phyloP scores from a whole-genome alignment of 2,797 vertebrate species.

The Sebastes kiyomatsui region DNA sequence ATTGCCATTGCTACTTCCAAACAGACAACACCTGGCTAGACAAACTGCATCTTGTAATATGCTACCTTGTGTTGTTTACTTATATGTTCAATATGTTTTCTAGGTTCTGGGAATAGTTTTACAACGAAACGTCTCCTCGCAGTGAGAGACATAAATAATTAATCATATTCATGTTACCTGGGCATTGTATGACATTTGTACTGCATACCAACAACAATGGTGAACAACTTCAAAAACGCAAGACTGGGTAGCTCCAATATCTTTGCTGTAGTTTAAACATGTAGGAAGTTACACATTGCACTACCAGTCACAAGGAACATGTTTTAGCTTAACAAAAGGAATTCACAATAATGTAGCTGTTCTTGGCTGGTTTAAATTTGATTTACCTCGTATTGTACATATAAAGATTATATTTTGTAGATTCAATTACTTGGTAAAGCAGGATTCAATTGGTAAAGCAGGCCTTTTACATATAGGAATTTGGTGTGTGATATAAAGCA shows the following conservation, averaged over 20 bases:
- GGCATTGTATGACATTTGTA: background rate
- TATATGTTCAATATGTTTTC: background rate
- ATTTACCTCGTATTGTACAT: too few species aligned
- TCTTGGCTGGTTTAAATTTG: too few species aligned
- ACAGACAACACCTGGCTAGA: background rate
- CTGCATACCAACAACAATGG: background rate
- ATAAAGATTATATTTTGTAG: too few species aligned
- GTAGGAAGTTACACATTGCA: background rate
- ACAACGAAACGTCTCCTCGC: background rate
- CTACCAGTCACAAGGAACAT: background rate
- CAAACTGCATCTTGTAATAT: background rate
- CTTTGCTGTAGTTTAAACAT: background rate
- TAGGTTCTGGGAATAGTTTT: background rate
- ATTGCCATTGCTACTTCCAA: background rate
- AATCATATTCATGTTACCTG: background rate
- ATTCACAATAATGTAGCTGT: too few species aligned
- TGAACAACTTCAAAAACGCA: background rate
- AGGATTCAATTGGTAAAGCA: too few species aligned
- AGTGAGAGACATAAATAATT: background rate
- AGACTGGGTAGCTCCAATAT: too few species aligned
- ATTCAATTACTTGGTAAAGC: too few species aligned
- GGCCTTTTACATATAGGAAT: too few species aligned
- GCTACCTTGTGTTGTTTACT: background rate
- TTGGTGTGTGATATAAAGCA: too few species aligned
- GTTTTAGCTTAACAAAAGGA: too few species aligned